Evolutionary conservation across 2,888 invertebrate genomes (phyloP).

Genomic region (Ommatoiulus sabulosus): DNA sequence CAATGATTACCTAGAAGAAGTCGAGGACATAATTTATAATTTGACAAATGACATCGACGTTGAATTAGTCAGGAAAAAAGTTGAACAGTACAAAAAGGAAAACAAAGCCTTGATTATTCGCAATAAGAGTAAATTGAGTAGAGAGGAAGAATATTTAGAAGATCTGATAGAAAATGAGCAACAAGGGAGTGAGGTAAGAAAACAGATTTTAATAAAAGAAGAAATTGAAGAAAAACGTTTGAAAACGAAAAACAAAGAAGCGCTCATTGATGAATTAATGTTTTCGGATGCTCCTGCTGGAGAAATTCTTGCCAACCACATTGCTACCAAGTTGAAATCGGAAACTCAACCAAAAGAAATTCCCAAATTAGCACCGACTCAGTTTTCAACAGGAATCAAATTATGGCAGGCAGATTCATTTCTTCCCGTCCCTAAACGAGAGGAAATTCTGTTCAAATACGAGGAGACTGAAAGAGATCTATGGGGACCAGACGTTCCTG

Average conservation of each 20-base stretch:
- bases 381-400: slow-evolving; percentile 89
- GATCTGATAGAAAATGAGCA: slow-evolving; percentile 79
- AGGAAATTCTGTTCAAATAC: slow-evolving; percentile 82
- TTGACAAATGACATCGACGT: slow-evolving; percentile 89
- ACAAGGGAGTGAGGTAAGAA: slow-evolving; percentile 77
- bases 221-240: slow-evolving; percentile 78
- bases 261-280: slow-evolving; percentile 94
- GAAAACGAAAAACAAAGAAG: slow-evolving; percentile 88
- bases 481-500: slow-evolving; percentile 82
- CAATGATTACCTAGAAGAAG: slow-evolving; percentile 96
- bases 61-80: slow-evolving; percentile 86
- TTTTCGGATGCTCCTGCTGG: slow-evolving; percentile 91
- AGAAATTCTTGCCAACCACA: slow-evolving; percentile 85
- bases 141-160: slow-evolving; percentile 88
- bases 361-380: slow-evolving; percentile 69
- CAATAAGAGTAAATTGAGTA: slow-evolving; percentile 73
- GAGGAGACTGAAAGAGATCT: slow-evolving; percentile 73
- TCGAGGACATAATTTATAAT: slow-evolving; percentile 92
- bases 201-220: slow-evolving; percentile 78
- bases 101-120: slow-evolving; percentile 73
- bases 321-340: slow-evolving; percentile 71
- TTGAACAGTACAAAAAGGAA: slow-evolving; percentile 91
- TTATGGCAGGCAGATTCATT: slow-evolving; percentile 78
- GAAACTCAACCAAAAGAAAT: slow-evolving; percentile 80
- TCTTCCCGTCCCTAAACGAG: slow-evolving; percentile 77